Base-by-base conservation (phyloP, 92 coral and sea anemone species). In the Paragorgia papillata region DNA sequence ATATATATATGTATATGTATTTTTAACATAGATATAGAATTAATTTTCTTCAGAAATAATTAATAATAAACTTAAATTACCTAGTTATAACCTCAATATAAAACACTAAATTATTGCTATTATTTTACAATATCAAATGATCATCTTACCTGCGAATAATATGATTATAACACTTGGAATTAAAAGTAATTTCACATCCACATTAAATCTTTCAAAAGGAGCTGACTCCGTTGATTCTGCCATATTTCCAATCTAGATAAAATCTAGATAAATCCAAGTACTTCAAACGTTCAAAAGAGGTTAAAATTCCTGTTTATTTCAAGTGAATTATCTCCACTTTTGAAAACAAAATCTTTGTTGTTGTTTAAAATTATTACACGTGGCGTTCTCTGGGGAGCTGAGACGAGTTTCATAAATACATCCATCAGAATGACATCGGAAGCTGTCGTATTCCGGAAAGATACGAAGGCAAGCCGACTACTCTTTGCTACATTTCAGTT, bases 111-210 rank as follows among this genome's bases (percentile, higher is more conserved):
- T n/a, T n/a, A n/a, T n/a, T n/a, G n/a, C n/a, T n/a, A n/a, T n/a
- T n/a, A n/a, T n/a, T n/a, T n/a, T n/a, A n/a, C n/a, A 18, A 79
- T 18, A 65, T 35, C 18, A 7, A 18, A 49, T 25, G 12, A 27
- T 32, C n/a, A 20, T 77, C 97, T 85, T 69, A 90, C 97, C 93
- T 15, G 90, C 89, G 64, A 90, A 79, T 55, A 89, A 56, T 27
- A 89, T 82, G 43, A 93, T 78, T 15, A 84, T 44, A 40, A 55
- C 82, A 17, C 97, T 96, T 20, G 97, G 97, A 39, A 90, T 55
- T 17, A 93, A 90, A 2, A 93, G 97, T 40, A 90, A 78, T 63
- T 90, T 87, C 7, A 91, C 93, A 44, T 93, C 97, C 37, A 93
- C 88, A 22, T 88, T 79, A 67, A 87, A 93, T 53, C 89, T 91